Conservation (phyloP, 2,797 vertebrate species). For the Acanthopagrus latus region DNA sequence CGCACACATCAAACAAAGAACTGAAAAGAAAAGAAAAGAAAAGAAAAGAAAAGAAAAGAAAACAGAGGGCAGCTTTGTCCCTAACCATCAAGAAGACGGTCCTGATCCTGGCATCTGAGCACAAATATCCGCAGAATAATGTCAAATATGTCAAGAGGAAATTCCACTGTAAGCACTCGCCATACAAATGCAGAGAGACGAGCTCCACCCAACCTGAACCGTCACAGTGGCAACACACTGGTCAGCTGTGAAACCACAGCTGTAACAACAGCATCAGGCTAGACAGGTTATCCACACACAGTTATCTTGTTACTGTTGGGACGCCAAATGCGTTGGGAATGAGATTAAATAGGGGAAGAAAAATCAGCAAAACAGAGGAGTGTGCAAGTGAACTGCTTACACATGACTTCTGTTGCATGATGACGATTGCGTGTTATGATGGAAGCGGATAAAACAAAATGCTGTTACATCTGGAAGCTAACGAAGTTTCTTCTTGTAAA, state of each 20-base stretch:
- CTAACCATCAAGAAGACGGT: background rate
- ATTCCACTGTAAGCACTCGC: constrained; percentile 51
- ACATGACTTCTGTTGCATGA: background rate
- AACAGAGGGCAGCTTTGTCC: background rate
- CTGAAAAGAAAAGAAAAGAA: background rate
- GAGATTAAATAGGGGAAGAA: background rate
- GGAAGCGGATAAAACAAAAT: background rate
- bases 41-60: constrained; percentile 6
- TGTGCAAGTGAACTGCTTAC: background rate
- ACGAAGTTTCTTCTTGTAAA: background rate
- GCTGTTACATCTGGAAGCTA: background rate
- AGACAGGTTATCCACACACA: background rate
- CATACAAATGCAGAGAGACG: constrained; percentile 14
- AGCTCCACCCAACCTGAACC: constrained; percentile 21
- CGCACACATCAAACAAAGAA: background rate
- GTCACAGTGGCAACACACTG: constrained; percentile 11
- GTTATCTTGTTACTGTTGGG: background rate
- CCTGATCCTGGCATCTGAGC: background rate
- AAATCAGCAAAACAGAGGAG: constrained; percentile 4
- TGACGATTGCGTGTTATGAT: background rate
- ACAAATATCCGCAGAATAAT: constrained; percentile 14
- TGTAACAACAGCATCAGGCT: background rate
- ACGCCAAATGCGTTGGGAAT: background rate
- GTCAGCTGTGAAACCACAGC: constrained; percentile 24
- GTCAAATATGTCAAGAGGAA: constrained; percentile 69